A percentile compares a stretch with the other conserved stretches of the same genome.
Conservation (phyloP, 2,888 invertebrate species). For the Drosophila koepferae region DNA sequence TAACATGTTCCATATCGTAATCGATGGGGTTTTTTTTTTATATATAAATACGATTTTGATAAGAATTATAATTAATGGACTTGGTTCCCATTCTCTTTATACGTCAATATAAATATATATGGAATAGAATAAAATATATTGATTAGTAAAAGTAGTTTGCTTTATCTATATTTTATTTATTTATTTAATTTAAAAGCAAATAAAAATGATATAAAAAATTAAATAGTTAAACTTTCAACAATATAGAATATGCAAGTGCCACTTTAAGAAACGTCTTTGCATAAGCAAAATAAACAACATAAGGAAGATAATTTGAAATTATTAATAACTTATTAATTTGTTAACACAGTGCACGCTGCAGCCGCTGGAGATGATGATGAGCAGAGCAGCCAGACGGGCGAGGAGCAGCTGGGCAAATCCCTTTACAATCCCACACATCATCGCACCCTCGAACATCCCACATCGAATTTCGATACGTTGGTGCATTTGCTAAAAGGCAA, state of each 20-base stretch:
- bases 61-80: background rate
- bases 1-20: background rate
- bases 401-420: slow-evolving; percentile 70
- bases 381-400: slow-evolving; percentile 51
- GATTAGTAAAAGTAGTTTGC: background rate
- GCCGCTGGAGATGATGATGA: slow-evolving; percentile 62
- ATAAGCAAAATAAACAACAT: background rate
- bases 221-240: background rate
- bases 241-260: background rate
- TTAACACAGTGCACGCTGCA: slow-evolving; percentile 69
- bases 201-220: background rate
- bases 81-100: background rate
- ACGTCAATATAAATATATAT: background rate
- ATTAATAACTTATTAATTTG: slow-evolving; percentile 10
- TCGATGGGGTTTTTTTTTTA: background rate
- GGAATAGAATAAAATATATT: background rate
- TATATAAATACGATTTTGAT: slow-evolving; percentile 1
- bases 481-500: slow-evolving; percentile 91
- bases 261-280: slow-evolving; percentile 13
- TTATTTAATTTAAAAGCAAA: background rate
- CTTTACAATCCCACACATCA: slow-evolving; percentile 88
- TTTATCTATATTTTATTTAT: background rate
- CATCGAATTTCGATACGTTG: slow-evolving; percentile 92
- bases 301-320: background rate
- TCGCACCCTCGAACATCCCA: slow-evolving; percentile 91